These are phyloP conservation scores for Neotragus moschatus DNA, from an alignment of 2,113 vertebrate genomes.

Conservation along the genomic window DNA sequence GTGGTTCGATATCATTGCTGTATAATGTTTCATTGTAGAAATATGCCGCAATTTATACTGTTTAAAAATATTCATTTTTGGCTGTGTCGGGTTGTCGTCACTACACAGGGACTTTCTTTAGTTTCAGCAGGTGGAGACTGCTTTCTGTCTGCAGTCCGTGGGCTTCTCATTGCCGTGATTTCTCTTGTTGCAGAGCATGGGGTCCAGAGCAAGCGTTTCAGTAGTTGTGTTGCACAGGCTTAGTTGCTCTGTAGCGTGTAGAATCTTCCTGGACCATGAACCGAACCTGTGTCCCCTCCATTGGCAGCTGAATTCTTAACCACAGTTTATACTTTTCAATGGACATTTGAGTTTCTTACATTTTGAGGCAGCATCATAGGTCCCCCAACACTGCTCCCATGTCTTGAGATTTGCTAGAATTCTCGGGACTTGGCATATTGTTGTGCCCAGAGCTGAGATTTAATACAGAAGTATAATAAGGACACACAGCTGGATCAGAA, in stretches of 20 bases:
- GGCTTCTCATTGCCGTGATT: neutral
- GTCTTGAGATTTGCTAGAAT: neutral
- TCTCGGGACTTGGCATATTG: neutral
- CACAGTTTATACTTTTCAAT: neutral
- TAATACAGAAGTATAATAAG: neutral
- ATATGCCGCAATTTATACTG: neutral
- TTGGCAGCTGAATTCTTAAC: neutral
- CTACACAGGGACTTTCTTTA: neutral
- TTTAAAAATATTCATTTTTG: neutral
- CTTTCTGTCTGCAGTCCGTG: rapidly evolving
- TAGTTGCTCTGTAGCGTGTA: neutral
- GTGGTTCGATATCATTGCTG: neutral
- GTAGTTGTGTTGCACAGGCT: neutral
- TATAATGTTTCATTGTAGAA: neutral
- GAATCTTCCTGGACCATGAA: neutral
- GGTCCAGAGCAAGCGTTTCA: neutral
- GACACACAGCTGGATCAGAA: neutral
- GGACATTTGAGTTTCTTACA: neutral
- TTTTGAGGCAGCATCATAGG: neutral
- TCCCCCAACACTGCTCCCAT: neutral
- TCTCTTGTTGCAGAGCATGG: neutral
- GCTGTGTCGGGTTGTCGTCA: neutral
- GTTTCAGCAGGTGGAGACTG: neutral
- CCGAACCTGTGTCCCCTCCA: neutral
- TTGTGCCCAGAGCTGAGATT: neutral